phyloP scores from a whole-genome alignment of 2,113 vertebrate genomes.

The Otus sunia region DNA sequence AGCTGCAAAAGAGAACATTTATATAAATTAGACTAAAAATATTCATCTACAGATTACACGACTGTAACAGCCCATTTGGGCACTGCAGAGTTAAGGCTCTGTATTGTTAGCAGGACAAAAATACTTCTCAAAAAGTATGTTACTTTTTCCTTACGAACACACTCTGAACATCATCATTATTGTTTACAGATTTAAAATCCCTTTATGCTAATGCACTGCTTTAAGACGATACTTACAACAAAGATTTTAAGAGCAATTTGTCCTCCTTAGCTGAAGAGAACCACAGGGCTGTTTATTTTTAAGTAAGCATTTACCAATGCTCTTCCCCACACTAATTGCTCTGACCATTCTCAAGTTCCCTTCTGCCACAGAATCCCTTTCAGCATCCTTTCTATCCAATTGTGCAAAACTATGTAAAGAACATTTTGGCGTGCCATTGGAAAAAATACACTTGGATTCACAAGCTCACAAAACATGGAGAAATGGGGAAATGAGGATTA shows the following conservation, averaged over 20 bases:
- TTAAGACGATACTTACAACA: neutral
- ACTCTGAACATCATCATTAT: neutral
- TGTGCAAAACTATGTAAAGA: neutral
- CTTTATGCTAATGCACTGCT: neutral
- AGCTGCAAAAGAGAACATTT: constrained; percentile 78
- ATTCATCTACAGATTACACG: neutral
- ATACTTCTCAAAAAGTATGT: neutral
- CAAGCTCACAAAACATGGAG: neutral
- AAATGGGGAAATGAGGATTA: neutral
- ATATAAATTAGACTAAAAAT: neutral
- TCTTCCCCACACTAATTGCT: neutral
- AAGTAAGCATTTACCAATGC: neutral
- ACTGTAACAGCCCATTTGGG: neutral
- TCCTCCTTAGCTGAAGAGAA: neutral
- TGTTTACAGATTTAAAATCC: neutral
- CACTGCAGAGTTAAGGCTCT: neutral
- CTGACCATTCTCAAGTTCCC: neutral
- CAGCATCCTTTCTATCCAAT: neutral
- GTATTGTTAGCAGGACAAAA: neutral
- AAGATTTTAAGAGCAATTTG: neutral
- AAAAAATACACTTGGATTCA: neutral
- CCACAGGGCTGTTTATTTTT: neutral
- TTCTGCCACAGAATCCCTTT: neutral
- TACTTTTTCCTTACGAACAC: neutral
- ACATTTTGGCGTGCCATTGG: neutral